phyloP scores from a whole-genome alignment of 2,888 invertebrate species.

The Ceriagrion tenellum region DNA sequence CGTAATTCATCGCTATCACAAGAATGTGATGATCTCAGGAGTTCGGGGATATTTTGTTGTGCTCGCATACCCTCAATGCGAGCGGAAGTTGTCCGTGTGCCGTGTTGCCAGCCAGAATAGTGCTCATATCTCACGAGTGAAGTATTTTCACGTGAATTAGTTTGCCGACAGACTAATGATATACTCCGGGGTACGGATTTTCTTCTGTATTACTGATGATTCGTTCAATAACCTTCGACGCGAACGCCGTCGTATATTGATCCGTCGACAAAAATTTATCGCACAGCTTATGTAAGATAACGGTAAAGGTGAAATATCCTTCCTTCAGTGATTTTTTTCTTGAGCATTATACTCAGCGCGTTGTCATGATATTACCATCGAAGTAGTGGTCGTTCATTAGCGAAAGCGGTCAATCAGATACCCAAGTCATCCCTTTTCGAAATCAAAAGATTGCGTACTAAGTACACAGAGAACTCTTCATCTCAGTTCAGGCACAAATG shows the following conservation, averaged over 20 bases:
- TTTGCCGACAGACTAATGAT: background rate
- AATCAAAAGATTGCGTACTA: no score
- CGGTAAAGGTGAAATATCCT: background rate
- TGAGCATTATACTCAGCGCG: no score
- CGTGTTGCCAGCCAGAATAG: background rate
- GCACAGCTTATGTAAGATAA: background rate
- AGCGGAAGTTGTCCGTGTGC: background rate
- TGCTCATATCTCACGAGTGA: background rate
- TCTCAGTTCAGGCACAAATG: no score
- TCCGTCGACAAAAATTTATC: background rate
- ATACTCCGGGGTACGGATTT: background rate
- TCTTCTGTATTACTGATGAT: background rate
- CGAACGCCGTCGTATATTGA: background rate
- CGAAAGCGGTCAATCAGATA: no score
- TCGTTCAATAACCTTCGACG: background rate
- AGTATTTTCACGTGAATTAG: background rate
- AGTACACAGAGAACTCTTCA: no score
- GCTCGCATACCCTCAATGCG: background rate
- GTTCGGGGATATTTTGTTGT: background rate
- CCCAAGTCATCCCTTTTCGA: no score
- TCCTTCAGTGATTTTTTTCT: background rate
- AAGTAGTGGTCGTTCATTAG: no score
- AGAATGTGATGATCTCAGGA: conserved; percentile 26
- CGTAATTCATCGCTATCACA: background rate
- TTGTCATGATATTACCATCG: no score